Conservation (phyloP, 2,113 vertebrate species). For the Zosterops hypoxanthus region DNA sequence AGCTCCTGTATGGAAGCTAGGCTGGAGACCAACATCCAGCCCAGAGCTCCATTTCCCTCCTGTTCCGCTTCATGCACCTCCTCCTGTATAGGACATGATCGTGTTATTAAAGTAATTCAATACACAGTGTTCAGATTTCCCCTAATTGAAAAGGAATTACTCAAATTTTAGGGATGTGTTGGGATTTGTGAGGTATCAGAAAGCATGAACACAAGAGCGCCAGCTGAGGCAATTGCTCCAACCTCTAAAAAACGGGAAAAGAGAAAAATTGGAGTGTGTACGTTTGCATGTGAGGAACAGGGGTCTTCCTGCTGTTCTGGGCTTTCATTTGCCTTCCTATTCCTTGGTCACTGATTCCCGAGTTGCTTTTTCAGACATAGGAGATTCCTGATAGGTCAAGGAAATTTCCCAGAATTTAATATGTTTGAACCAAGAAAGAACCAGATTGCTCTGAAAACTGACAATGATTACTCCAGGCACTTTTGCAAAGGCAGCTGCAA, state of each 20-base stretch:
- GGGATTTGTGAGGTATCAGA: neutral
- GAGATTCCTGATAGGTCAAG: neutral
- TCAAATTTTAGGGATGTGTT: neutral
- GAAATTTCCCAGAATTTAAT: neutral
- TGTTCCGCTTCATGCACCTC: neutral
- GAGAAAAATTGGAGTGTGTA: neutral
- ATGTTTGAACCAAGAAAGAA: neutral
- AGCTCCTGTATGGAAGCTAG: neutral
- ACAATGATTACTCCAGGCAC: neutral
- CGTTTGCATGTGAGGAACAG: rapidly evolving
- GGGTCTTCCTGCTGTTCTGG: neutral
- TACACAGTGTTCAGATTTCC: neutral
- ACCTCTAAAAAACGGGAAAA: neutral
- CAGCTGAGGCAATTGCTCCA: neutral
- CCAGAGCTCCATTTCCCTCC: neutral
- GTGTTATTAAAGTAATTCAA: neutral
- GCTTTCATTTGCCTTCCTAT: neutral
- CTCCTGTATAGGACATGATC: neutral
- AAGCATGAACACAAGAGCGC: neutral
- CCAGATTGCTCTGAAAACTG: neutral
- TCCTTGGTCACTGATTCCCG: neutral
- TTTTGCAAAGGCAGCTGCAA: neutral
- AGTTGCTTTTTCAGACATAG: neutral
- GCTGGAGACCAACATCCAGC: neutral
- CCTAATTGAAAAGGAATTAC: neutral